Evolutionary conservation across 2,888 invertebrate genomes (phyloP), one percentile per base, ranked within the genome.

Genomic region (Pyralis farinalis): DNA sequence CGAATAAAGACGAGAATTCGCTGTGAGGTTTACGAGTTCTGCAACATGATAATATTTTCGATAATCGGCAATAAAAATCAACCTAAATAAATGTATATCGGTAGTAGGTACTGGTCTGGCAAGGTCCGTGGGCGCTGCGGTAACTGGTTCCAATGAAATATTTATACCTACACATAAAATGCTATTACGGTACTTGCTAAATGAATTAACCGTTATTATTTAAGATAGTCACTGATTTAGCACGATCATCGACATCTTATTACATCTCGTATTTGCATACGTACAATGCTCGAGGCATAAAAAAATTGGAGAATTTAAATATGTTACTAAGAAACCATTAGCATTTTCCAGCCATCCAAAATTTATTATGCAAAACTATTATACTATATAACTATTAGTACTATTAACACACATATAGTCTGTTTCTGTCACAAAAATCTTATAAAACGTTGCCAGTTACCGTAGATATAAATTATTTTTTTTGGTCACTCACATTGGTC

Each of bases 161-260:
- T 46, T 44, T 42, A 46, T 28, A 38, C 38, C 41, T 38, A 40
- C 46, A 40, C 45, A 51, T 46, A 25, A 40, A 44, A 46, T 36
- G 42, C 45, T 51, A 58, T 55, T 69, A 72, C 69, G 71, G 67
- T 69, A 60, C 65, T 55, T 53, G 49, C 44, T 42, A 35, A 51
- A 61, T 53, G 49, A 49, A 42, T 46, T 30, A 46, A 63, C 70
- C 61, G 68, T 67, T 69, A 70, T 42, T 46, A 44, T 46, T 51
- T 55, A 34, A 30, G 30, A 16, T 30, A 3, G 7, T 25, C 3
- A 25, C 25, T 25, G 25, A 25, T 30, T 37, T 37, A 20, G 30
- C 30, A 37, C 8, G 30, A 30, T 37, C 37, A 30, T 37, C 16
- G 16, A 16, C 16, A 16, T 16, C 30, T 30, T 21, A 37, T 30